These are phyloP conservation scores for Odontothrips loti DNA, from an alignment of 2,888 invertebrate genomes.

Conservation along the genomic window DNA sequence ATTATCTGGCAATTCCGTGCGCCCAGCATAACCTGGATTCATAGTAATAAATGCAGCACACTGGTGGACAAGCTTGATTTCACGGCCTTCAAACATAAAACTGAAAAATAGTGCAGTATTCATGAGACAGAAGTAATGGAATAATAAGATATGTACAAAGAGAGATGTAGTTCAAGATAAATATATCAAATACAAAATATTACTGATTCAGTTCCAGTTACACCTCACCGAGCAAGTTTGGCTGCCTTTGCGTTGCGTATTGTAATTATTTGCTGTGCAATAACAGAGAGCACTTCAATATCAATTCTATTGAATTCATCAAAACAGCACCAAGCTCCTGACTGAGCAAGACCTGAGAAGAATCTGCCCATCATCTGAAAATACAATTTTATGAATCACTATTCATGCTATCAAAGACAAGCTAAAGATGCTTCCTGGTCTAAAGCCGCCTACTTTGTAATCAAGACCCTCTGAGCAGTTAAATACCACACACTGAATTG, in stretches of 20 bases:
- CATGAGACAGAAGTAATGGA: too few relatives aligned
- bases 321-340: constrained; percentile 90
- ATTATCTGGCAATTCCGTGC: constrained; percentile 86
- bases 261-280: constrained; percentile 83
- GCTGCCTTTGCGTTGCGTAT: constrained; percentile 71
- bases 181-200: too few relatives aligned
- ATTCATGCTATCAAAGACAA: not conserved
- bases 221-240: constrained; percentile 49
- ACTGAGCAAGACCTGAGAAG: constrained; percentile 64
- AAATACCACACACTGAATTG: constrained; percentile 86
- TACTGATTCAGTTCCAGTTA: too few relatives aligned
- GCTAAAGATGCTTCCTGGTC: not conserved
- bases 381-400: not conserved
- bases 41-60: constrained; percentile 88
- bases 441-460: constrained; percentile 47
- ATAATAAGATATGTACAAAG: too few relatives aligned
- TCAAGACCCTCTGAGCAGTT: constrained; percentile 80
- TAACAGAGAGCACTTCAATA: constrained; percentile 85
- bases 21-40: constrained; percentile 80
- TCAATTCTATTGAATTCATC: constrained; percentile 91
- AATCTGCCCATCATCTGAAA: constrained; percentile 76
- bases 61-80: constrained; percentile 67
- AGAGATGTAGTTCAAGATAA: too few relatives aligned
- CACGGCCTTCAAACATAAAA: constrained; percentile 74
- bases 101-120: constrained; percentile 43